A percentile compares a stretch with the other conserved stretches of the same genome.
These are phyloP conservation scores for Monochamus alternatus DNA, from an alignment of 2,888 invertebrate species.

Conservation along the genomic window DNA sequence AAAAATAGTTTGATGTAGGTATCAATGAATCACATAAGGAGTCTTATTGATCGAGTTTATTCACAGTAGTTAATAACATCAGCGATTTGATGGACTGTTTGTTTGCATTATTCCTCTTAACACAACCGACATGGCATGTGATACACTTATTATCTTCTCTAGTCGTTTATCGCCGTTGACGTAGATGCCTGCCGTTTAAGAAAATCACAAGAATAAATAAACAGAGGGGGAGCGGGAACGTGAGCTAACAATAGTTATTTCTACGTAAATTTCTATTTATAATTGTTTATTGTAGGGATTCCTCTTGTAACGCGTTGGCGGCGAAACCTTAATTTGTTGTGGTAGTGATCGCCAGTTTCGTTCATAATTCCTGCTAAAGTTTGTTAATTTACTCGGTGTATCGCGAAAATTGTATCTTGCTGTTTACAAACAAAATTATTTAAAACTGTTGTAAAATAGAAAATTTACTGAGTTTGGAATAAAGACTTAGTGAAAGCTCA, in stretches of 20 bases:
- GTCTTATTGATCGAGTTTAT: neutral
- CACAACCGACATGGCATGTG: constrained; percentile 18
- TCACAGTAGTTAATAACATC: constrained; percentile 18
- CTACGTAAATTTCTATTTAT: constrained; percentile 2
- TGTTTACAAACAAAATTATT: too few relatives aligned
- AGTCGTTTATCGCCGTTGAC: constrained; percentile 23
- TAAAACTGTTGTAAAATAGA: too few relatives aligned
- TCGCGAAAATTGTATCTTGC: too few relatives aligned
- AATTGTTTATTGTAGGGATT: neutral
- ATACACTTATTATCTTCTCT: constrained; percentile 28
- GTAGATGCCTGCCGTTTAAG: constrained; percentile 12
- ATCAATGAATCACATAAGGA: constrained; percentile 20
- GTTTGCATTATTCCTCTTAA: constrained; percentile 11
- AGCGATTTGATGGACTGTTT: constrained; percentile 24
- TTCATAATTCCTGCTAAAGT: too few relatives aligned
- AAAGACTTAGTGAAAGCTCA: too few relatives aligned
- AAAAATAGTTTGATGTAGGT: constrained; percentile 24
- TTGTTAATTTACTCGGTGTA: too few relatives aligned
- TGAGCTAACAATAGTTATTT: constrained; percentile 22
- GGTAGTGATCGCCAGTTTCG: neutral
- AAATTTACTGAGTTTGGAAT: too few relatives aligned
- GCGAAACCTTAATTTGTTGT: constrained; percentile 4
- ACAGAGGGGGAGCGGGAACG: constrained; percentile 1
- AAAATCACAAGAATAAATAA: constrained; percentile 27
- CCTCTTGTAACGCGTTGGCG: neutral